Conservation (phyloP, 2,113 vertebrate species). For the Misgurnus anguillicaudatus region DNA sequence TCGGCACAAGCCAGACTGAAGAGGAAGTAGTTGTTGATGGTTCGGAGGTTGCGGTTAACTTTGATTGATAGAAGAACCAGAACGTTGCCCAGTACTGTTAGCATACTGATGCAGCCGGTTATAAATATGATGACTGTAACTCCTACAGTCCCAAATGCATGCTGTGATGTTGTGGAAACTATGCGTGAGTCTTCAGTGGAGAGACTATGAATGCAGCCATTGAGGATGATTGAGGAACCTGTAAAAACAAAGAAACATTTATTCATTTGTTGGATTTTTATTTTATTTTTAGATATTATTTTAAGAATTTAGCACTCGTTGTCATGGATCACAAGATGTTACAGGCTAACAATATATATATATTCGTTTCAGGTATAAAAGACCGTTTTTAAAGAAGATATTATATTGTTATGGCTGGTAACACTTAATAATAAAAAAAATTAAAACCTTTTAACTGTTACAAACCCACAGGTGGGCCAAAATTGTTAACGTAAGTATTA, state of each 20-base stretch:
- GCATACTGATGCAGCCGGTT: slow-evolving; percentile 81
- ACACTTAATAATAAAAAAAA: too few relatives aligned
- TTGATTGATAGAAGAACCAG: slow-evolving; percentile 92
- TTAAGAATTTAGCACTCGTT: too few relatives aligned
- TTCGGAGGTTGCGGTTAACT: slow-evolving; percentile 89
- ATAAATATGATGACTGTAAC: slow-evolving; percentile 78
- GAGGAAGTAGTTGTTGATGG: slow-evolving; percentile 94
- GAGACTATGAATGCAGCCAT: slow-evolving; percentile 70
- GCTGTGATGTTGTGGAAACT: slow-evolving; percentile 46
- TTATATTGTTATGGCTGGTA: too few relatives aligned
- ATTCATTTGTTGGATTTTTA: too few relatives aligned
- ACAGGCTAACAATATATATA: too few relatives aligned
- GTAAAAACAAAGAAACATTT: neutral
- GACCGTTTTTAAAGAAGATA: too few relatives aligned
- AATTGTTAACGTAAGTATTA: too few relatives aligned
- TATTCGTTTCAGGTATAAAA: too few relatives aligned
- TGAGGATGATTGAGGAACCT: slow-evolving; percentile 52
- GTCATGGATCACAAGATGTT: too few relatives aligned
- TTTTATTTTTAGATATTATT: too few relatives aligned
- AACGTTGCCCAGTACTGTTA: slow-evolving; percentile 87
- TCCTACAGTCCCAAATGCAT: slow-evolving; percentile 74
- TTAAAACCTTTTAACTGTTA: too few relatives aligned
- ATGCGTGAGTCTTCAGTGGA: slow-evolving; percentile 59
- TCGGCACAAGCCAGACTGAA: slow-evolving; percentile 90
- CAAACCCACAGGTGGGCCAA: too few relatives aligned